Conservation (phyloP, 2,797 vertebrate species). For the Psittacula echo region DNA sequence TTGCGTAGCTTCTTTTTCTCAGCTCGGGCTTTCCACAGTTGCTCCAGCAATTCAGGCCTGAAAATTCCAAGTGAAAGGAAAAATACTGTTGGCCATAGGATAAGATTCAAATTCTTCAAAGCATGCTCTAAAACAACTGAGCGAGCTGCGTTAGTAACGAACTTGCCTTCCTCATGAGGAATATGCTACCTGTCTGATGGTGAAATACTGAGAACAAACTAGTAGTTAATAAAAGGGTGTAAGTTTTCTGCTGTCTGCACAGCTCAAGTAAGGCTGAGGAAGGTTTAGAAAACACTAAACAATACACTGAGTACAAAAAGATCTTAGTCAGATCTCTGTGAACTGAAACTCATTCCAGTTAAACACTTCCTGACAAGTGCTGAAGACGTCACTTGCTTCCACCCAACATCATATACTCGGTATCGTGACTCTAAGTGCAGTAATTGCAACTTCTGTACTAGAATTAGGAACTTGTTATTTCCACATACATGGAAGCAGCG, state of each 20-base stretch:
- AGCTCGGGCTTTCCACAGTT: slow-evolving; percentile 96
- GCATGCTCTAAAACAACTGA: not conserved
- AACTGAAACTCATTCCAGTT: not conserved
- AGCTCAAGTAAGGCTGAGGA: not conserved
- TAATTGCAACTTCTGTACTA: not conserved
- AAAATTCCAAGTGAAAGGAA: slow-evolving; percentile 43
- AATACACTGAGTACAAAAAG: not conserved
- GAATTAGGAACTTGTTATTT: not conserved
- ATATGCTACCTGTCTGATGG: not conserved
- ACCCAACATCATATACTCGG: not conserved
- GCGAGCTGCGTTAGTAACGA: not conserved
- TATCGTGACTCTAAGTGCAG: not conserved
- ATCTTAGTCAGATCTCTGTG: not conserved
- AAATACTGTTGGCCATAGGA: not conserved
- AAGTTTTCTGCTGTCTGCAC: not conserved
- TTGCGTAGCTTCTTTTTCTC: slow-evolving; percentile 97
- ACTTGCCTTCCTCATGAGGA: not conserved
- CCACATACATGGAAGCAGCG: slow-evolving; percentile 92
- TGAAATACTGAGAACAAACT: not conserved
- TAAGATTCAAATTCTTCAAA: not conserved
- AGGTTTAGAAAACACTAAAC: not conserved
- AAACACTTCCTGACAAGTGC: not conserved
- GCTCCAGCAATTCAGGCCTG: slow-evolving; percentile 97
- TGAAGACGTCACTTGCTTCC: not conserved
- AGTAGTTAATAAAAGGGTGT: not conserved